Conservation (phyloP, 2,113 vertebrate genomes). For the Thalassarche chlororhynchos region DNA sequence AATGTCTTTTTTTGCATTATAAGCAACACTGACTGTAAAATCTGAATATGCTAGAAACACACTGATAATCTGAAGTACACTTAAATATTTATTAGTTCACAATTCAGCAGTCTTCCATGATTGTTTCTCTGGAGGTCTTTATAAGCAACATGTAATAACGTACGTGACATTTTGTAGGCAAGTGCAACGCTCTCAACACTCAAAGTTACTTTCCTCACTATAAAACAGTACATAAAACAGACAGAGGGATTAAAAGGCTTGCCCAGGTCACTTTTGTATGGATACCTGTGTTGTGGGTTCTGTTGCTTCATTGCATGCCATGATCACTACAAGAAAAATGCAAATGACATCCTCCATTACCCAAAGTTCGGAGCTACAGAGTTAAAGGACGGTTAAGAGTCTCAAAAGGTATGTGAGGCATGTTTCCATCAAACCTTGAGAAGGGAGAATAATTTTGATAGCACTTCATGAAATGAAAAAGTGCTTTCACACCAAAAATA, state of each 20-base stretch:
- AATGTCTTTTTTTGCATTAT: background rate
- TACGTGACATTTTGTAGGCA: rapidly evolving
- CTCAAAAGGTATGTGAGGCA: background rate
- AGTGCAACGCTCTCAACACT: rapidly evolving
- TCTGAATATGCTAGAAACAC: background rate
- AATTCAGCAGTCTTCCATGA: background rate
- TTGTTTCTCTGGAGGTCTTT: background rate
- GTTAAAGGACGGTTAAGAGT: background rate
- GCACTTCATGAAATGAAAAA: background rate
- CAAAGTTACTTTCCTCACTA: background rate
- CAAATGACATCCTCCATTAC: background rate
- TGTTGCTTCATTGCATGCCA: background rate
- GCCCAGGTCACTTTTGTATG: background rate
- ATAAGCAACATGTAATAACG: background rate
- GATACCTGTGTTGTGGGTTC: background rate
- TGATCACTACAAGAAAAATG: background rate
- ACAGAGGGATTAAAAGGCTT: background rate
- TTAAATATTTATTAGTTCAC: background rate
- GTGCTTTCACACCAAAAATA: background rate
- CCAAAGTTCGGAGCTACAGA: background rate
- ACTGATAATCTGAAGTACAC: background rate
- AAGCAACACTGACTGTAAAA: background rate
- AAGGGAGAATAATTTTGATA: background rate
- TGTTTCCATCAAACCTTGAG: background rate
- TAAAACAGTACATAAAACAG: background rate